Evolutionary conservation across 2,888 invertebrate genomes (phyloP).

Genomic region (Oscheius sp.): DNA sequence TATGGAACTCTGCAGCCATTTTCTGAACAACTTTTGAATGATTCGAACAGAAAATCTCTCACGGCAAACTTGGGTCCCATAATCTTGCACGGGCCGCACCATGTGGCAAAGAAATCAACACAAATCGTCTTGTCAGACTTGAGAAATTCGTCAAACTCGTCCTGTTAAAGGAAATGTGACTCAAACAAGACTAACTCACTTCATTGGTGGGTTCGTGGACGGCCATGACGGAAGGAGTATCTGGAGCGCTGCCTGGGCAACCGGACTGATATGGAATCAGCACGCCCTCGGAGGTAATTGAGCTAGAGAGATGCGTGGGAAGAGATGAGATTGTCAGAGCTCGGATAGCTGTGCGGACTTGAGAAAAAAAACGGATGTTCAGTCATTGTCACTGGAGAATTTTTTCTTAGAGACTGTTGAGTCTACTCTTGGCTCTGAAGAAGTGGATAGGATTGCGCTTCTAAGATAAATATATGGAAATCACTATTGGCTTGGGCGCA

Average conservation of each 20-base stretch:
- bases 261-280: not conserved
- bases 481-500: too few relatives aligned
- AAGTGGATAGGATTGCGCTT: too few relatives aligned
- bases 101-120: constrained; percentile 67
- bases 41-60: not conserved
- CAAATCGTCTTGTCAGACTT: constrained; percentile 51
- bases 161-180: constrained; percentile 45
- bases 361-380: too few relatives aligned
- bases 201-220: constrained; percentile 36
- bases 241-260: constrained; percentile 17
- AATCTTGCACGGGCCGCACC: constrained; percentile 68
- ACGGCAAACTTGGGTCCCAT: constrained; percentile 56
- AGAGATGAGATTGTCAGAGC: too few relatives aligned
- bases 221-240: constrained; percentile 18
- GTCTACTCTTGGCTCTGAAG: too few relatives aligned
- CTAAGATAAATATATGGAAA: too few relatives aligned
- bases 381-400: too few relatives aligned
- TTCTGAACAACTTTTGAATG: constrained; percentile 39
- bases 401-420: too few relatives aligned
- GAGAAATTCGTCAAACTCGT: constrained; percentile 64
- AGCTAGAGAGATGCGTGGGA: too few relatives aligned
- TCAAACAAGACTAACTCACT: constrained; percentile 6
- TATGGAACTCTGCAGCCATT: constrained; percentile 49
- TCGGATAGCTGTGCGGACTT: too few relatives aligned
- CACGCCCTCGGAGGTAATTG: too few relatives aligned